Evolutionary conservation across 2,797 vertebrate genomes (phyloP), one percentile per base, ranked within the genome.

Genomic region (Gadopsis bispinosus): DNA sequence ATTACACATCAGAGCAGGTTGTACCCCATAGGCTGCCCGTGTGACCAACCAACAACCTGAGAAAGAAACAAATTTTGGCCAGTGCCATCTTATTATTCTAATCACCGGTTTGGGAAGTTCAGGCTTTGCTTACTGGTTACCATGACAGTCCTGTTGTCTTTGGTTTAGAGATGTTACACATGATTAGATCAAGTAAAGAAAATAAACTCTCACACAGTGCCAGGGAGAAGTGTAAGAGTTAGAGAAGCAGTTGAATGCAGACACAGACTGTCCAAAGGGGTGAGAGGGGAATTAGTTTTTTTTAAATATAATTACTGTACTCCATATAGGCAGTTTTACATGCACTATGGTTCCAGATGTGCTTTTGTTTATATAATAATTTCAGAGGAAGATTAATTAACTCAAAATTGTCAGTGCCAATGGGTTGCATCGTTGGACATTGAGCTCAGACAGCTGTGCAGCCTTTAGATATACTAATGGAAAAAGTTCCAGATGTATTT

Each of bases 371-470:
- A 47, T 20, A 2, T 43, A 67, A 55, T 67, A 22, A 37, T 66
- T 70, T 70, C 45, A 77, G 53, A 33, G 16, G 35, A 7, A 45
- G 41, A 39, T 37, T n/a, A 4, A 70, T 75, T 56, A 5, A 56
- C 20, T 58, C 37, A 37, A 35, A 47, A 39, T 61, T 72, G n/a
- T 60, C 33, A 63, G 33, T 33, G 35, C 7, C 35, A 6, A 35
- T 3, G 1, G 31, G 47, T 62, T 65, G 20, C 48, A 58, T 26
- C 11, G 16, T 51, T 63, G 75, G 73, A 75, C 69, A 63, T 19
- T 68, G 72, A 83, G 56, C 48, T 62, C n/a, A 54, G 7, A 55
- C 53, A 74, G 69, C 75, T 69, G 60, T 65, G 39, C 7, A 39
- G 39, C 53, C 37, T 78, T 78, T n/a, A 53, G 62, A 75, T 39